Evolutionary conservation across 2,113 vertebrate species (phyloP).

Genomic region (Bufo gargarizans): DNA sequence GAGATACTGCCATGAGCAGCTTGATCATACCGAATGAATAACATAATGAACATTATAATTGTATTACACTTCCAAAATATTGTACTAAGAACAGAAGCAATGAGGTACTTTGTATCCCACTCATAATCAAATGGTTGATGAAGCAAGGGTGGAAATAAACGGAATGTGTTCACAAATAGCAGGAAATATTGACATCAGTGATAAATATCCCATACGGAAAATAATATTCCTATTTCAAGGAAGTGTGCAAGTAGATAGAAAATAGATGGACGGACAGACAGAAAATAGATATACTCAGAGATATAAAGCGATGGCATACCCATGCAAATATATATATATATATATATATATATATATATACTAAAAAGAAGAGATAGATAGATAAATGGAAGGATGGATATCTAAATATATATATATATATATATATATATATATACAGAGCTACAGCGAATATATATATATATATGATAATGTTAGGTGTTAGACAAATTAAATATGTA

Average conservation of each 20-base stretch:
- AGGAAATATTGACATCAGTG: neutral
- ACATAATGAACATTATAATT: neutral
- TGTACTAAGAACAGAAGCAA: neutral
- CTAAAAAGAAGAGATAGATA: too few species aligned
- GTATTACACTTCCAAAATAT: neutral
- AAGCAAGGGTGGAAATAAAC: neutral
- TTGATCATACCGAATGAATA: neutral
- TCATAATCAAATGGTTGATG: neutral
- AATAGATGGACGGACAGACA: neutral
- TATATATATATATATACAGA: too few species aligned
- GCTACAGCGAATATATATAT: too few species aligned
- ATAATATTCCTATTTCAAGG: neutral
- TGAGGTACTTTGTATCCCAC: neutral
- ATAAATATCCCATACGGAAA: neutral
- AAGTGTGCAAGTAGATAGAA: neutral
- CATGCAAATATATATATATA: neutral
- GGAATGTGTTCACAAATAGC: neutral
- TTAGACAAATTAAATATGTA: too few species aligned
- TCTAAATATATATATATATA: too few species aligned
- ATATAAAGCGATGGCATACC: neutral
- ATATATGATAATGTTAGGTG: too few species aligned
- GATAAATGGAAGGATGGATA: too few species aligned
- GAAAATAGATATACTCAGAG: neutral
- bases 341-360: constrained; percentile 12
- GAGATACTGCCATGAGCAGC: neutral